Percentiles rank a stretch among this genome's conserved stretches.
These are phyloP conservation scores for Pocillopora damicornis DNA, from an alignment of 64 coral and sea anemone species.

Conservation along the genomic window DNA sequence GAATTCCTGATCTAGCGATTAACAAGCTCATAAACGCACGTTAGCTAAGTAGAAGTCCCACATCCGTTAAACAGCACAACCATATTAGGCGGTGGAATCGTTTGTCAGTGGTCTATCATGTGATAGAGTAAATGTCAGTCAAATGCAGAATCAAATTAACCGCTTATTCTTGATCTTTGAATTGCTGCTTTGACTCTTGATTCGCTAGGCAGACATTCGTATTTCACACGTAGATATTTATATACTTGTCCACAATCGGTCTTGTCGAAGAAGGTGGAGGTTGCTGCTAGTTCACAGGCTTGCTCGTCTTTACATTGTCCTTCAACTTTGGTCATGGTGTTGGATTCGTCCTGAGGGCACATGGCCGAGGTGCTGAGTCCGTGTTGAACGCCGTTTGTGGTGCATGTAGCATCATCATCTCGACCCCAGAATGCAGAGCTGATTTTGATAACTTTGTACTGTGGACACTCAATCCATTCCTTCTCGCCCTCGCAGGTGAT, in stretches of 20 bases:
- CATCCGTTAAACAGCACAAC: background rate
- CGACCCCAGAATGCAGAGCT: constrained; percentile 95
- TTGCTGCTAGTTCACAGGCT: constrained; percentile 86
- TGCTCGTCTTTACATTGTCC: constrained; percentile 92
- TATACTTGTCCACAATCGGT: constrained; percentile 86
- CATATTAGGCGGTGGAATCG: constrained; percentile 19
- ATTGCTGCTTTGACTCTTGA: constrained; percentile 85
- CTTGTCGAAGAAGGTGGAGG: constrained; percentile 94
- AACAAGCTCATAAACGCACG: background rate
- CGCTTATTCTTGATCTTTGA: constrained; percentile 36
- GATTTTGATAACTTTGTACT: constrained; percentile 85
- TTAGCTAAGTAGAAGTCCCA: background rate
- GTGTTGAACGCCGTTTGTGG: constrained; percentile 71
- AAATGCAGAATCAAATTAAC: background rate
- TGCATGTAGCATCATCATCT: constrained; percentile 85
- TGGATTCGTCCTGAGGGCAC: constrained; percentile 97
- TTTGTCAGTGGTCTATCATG: background rate
- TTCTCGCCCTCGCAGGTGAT: constrained; percentile 97
- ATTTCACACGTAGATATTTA: constrained; percentile 83
- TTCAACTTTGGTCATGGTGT: constrained; percentile 87
- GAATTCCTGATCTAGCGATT: background rate
- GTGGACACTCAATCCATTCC: constrained; percentile 92
- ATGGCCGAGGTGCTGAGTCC: constrained; percentile 78
- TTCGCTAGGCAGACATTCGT: constrained; percentile 84
- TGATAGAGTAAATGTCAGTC: background rate